These are phyloP conservation scores for Temnopleurus reevesii DNA, from an alignment of 53 echinoderm and acorn worm species.

Conservation along the genomic window DNA sequence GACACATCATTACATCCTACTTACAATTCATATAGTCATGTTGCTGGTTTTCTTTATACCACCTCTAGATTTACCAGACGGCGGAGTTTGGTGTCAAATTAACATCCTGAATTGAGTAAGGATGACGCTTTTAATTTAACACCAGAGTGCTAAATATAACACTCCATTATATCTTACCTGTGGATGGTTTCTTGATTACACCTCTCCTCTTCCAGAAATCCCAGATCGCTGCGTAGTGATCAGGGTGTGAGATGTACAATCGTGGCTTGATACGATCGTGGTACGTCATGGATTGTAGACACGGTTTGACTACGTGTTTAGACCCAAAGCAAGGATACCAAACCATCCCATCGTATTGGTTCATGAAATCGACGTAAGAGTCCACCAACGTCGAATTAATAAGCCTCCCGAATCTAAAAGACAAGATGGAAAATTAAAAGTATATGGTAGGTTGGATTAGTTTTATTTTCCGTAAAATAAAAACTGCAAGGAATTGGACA, in stretches of 20 bases:
- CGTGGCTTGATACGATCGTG: conserved; percentile 18
- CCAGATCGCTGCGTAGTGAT: conserved; percentile 38
- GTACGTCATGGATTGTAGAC: conserved; percentile 42
- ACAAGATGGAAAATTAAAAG: too few relatives aligned
- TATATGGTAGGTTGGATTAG: too few relatives aligned
- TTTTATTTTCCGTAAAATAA: too few relatives aligned
- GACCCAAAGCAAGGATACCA: conserved; percentile 58
- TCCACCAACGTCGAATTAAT: neutral
- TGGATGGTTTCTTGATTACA: conserved; percentile 18
- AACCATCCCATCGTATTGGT: conserved; percentile 23
- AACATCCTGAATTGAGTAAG: too few relatives aligned
- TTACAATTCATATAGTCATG: too few relatives aligned
- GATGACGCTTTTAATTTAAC: too few relatives aligned
- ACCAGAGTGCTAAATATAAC: too few relatives aligned
- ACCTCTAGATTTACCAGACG: too few relatives aligned
- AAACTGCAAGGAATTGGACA: too few relatives aligned
- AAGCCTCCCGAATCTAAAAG: conserved; percentile 41
- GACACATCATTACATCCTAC: too few relatives aligned
- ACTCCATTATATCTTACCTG: neutral
- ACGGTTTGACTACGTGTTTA: neutral
- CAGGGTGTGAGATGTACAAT: conserved; percentile 21
- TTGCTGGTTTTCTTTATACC: too few relatives aligned
- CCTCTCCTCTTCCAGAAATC: conserved; percentile 55
- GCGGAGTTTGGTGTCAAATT: too few relatives aligned
- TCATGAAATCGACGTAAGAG: conserved; percentile 29